These are phyloP conservation scores for Luperina testacea DNA, from an alignment of 2,888 invertebrate species.

Conservation along the genomic window DNA sequence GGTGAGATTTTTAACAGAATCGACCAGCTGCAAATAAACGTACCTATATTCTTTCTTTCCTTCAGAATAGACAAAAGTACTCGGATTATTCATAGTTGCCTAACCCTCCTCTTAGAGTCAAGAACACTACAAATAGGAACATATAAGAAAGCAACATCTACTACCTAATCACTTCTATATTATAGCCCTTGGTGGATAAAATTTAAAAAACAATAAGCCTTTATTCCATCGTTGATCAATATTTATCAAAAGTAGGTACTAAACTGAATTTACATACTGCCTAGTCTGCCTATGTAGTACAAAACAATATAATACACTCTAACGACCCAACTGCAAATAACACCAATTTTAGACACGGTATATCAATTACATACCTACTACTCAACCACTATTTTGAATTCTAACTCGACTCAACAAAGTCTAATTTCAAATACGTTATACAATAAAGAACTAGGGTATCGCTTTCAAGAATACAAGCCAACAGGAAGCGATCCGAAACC, in stretches of 20 bases:
- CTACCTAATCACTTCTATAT: too few relatives aligned
- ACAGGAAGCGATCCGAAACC: slow-evolving; percentile 64
- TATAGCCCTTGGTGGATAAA: too few relatives aligned
- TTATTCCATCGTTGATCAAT: too few relatives aligned
- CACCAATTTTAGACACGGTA: slow-evolving; percentile 77
- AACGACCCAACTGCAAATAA: slow-evolving; percentile 59
- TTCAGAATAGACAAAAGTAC: background rate
- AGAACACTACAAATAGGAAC: background rate
- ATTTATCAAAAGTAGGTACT: background rate
- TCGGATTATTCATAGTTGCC: background rate
- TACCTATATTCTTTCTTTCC: too few relatives aligned
- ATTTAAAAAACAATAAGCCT: too few relatives aligned
- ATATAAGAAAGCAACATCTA: background rate
- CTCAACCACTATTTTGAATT: slow-evolving; percentile 63
- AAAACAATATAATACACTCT: slow-evolving; percentile 35
- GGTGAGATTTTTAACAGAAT: too few relatives aligned
- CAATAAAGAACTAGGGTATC: slow-evolving; percentile 86
- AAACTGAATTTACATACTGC: slow-evolving; percentile 14
- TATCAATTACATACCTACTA: slow-evolving; percentile 84
- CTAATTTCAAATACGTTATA: slow-evolving; percentile 62
- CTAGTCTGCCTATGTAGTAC: slow-evolving; percentile 9
- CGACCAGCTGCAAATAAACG: too few relatives aligned
- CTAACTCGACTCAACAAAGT: slow-evolving; percentile 60
- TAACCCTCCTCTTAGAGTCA: background rate
- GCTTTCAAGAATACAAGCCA: slow-evolving; percentile 77